Conservation (phyloP, 2,888 invertebrate species). For the Melinaea marsaeus region DNA sequence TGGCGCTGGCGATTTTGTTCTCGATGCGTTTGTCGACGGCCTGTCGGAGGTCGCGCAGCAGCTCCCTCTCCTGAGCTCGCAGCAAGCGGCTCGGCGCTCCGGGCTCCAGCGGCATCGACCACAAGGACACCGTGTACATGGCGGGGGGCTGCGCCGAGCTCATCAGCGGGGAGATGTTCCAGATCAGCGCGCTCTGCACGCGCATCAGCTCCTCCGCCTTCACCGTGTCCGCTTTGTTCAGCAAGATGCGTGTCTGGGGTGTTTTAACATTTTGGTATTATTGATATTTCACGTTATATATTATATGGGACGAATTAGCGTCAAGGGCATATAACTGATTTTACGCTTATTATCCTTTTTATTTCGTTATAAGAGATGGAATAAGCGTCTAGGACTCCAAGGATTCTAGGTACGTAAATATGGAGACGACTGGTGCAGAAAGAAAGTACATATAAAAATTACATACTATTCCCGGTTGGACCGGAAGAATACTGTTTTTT, state of each 20-base stretch:
- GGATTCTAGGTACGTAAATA: no score
- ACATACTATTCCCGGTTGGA: no score
- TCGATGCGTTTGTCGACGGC: slow-evolving; percentile 94
- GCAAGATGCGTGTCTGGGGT: slow-evolving; percentile 88
- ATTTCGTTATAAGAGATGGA: no score
- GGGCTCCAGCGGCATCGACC: slow-evolving; percentile 90
- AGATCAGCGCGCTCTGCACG: slow-evolving; percentile 95
- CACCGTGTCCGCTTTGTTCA: slow-evolving; percentile 96
- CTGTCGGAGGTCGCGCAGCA: slow-evolving; percentile 89
- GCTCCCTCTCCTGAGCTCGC: slow-evolving; percentile 92
- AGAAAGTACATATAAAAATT: no score
- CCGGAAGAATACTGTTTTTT: no score
- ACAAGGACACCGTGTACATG: slow-evolving; percentile 92
- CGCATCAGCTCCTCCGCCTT: slow-evolving; percentile 95
- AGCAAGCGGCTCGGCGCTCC: slow-evolving; percentile 89
- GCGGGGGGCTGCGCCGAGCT: slow-evolving; percentile 95
- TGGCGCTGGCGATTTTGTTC: slow-evolving; percentile 95
- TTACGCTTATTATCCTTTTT: no score
- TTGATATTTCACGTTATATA: no score
- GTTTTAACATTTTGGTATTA: no score
- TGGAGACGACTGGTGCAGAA: no score
- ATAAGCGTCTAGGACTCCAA: no score
- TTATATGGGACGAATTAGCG: no score
- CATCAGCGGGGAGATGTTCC: slow-evolving; percentile 98
- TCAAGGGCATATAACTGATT: no score